phyloP scores from a whole-genome alignment of 2,797 vertebrate species.

The Lepilemur septentrionalis region DNA sequence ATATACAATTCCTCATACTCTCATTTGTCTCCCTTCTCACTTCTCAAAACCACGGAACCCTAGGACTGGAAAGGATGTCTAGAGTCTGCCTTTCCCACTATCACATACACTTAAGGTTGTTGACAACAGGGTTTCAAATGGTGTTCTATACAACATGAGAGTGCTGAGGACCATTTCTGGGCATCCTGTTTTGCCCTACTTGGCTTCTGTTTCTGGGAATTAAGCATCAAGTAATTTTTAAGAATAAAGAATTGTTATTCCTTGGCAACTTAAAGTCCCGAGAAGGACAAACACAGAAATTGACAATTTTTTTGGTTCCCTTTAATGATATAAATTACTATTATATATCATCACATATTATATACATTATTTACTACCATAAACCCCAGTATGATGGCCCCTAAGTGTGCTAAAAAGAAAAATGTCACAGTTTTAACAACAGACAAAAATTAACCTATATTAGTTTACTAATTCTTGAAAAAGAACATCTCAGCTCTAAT shows the following conservation, averaged over 20 bases:
- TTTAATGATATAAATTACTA: background rate
- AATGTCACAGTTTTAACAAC: background rate
- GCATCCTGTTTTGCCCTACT: background rate
- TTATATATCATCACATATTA: background rate
- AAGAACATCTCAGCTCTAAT: background rate
- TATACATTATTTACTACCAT: background rate
- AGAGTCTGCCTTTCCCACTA: background rate
- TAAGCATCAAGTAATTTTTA: background rate
- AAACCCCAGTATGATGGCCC: background rate
- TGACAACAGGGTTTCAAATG: background rate
- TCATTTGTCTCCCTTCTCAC: background rate
- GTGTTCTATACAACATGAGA: background rate
- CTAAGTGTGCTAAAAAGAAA: background rate
- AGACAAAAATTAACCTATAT: background rate
- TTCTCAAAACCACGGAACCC: background rate
- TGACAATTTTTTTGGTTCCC: background rate
- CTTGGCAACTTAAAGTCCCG: background rate
- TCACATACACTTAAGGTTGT: background rate
- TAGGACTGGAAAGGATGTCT: background rate
- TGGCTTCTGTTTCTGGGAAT: slow-evolving; percentile 7
- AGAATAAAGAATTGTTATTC: background rate
- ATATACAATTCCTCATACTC: background rate
- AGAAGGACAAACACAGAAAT: background rate
- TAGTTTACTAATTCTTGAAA: slow-evolving; percentile 21
- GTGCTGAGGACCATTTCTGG: background rate